Evolutionary conservation across 2,888 invertebrate species (phyloP), one percentile per base, ranked within the genome.

Genomic region (Drosophila birchii): DNA sequence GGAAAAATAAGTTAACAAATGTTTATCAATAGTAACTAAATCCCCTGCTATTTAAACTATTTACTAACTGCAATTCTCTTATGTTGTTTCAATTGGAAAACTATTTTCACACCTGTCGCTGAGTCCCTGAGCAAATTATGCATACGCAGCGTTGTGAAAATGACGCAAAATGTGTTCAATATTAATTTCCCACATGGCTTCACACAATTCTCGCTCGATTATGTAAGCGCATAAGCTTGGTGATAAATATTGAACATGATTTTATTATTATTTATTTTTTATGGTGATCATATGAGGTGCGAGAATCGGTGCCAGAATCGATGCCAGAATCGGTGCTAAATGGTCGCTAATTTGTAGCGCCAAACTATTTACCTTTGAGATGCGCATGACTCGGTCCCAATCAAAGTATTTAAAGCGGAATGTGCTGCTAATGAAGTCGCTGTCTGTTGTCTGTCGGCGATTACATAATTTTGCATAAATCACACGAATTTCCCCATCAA

Each of bases 401-500:
- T 70, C 51, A 63, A 76, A 68, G 67, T 51, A 53, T 51, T 54
- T 59, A 45, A 55, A 62, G 29, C 57, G 41, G 38, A 66, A 53
- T 41, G 44, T 56, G 69, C 60, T 56, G 55, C 64, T 64, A 66
- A 66, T 71, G 20, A 59, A 70, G 51, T 20, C 29, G 20, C 29
- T 23, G 32, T 45, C 26, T 44, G 60, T 70, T 29, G n/a, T 18
- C 47, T 29, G 29, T 47, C 29, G 47, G n/a, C 67, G 43, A 54
- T 67, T 64, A 80, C 72, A 86, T 67, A 72, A 76, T 80, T 70
- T 61, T 47, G 56, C 69, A 82, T 80, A 81, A 87, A 81, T 81
- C 79, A 49, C 63, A 70, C 53, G 49, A 55, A 58, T 38, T 32
- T 57, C 23, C 51, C 18, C 60, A 56, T 53, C 53, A 54, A 32